Evolutionary conservation across 2,797 vertebrate genomes (phyloP), one percentile per base, ranked within the genome.

Genomic region (Myripristis jacobus): DNA sequence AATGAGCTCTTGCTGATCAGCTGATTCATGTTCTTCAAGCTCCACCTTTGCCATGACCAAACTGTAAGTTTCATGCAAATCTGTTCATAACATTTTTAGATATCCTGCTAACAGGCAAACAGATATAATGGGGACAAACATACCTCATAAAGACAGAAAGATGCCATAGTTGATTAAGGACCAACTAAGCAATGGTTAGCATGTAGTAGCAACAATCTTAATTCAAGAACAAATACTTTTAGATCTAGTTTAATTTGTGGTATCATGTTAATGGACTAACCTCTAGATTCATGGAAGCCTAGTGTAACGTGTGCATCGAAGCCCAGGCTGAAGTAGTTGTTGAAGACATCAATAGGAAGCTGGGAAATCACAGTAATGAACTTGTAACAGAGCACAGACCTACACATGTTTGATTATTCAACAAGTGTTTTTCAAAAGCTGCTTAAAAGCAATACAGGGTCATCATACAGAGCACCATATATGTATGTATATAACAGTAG

Each of bases 281-380:
- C 97, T 96, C 97, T 92, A 56, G 97, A 98, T 85, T 99, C 97
- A 0, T 99, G 97, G 86, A 99, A 99, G 87, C 96, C 97, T 89
- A 99, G 92, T 0, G 97, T 98, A 87, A 99, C 97, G 0, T 96
- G 96, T 9, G 97, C 97, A 0, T 99, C 97, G 73, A 99, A 99
- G 75, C 97, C 97, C 70, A 99, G 94, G 77, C 97, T 99, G 94
- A 99, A 99, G 89, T 99, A 99, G 88, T 99, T 99, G 91, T 99
- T 99, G 92, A 99, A 99, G 78, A 99, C 95, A 21, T 98, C 96
- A 21, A 98, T 93, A 4, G 97, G 97, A 66, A 99, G 95, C 97
- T 99, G 90, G 76, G 53, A 22, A 51, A 64, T 12, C 48, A 7
- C 48, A 51, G 48, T 6, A 24, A 51, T 0, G 48, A 12, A 4